Conservation (phyloP, 2,888 invertebrate genomes). For the Capitulum mitella region DNA sequence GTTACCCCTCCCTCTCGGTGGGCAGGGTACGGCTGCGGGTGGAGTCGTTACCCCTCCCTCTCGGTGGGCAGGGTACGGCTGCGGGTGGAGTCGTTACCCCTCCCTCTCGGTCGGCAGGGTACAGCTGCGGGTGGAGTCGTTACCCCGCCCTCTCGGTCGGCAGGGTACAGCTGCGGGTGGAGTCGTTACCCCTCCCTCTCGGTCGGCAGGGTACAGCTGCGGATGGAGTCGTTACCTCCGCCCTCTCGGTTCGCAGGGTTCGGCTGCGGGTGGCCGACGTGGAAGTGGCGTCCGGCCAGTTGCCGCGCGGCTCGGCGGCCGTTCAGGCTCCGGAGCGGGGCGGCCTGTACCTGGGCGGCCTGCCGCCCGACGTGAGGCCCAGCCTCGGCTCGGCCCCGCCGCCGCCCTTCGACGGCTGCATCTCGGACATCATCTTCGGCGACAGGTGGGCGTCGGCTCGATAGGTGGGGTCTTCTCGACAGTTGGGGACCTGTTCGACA, state of each 20-base stretch:
- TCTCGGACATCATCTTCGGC: constrained; percentile 76
- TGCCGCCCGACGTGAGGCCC: constrained; percentile 52
- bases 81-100: too few relatives aligned
- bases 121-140: too few relatives aligned
- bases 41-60: too few relatives aligned
- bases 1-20: too few relatives aligned
- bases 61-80: too few relatives aligned
- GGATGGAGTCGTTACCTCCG: too few relatives aligned
- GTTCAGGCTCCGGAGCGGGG: constrained; percentile 51
- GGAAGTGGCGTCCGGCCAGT: constrained; percentile 51
- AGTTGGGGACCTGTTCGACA: too few relatives aligned
- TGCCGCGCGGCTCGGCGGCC: constrained; percentile 53
- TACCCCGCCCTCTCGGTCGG: too few relatives aligned
- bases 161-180: too few relatives aligned
- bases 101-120: too few relatives aligned
- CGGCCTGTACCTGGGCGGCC: constrained; percentile 70
- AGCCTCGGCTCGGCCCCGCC: constrained; percentile 52
- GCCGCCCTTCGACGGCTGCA: constrained; percentile 63
- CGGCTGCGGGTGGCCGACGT: constrained; percentile 70
- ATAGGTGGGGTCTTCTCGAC: neutral
- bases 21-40: too few relatives aligned
- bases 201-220: constrained; percentile 50
- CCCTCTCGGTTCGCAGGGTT: constrained; percentile 39
- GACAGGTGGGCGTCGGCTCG: constrained; percentile 54
- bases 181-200: too few relatives aligned